Percentiles rank a stretch among this genome's conserved stretches.
Conservation (phyloP, 2,797 vertebrate genomes). For the Huso huso region DNA sequence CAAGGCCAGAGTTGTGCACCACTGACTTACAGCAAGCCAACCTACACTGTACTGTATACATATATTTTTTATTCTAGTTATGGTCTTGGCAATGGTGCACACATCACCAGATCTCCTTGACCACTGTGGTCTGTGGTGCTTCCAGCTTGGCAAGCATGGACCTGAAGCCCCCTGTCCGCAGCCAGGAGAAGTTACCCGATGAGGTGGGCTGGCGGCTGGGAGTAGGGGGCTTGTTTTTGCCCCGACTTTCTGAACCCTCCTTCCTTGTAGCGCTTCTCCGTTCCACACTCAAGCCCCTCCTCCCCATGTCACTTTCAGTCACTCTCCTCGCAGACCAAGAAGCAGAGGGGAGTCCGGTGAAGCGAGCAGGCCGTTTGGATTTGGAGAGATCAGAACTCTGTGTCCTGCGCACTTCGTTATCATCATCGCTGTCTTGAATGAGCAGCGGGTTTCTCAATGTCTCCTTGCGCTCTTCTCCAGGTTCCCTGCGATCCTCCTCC, state of each 20-base stretch:
- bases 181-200: neutral
- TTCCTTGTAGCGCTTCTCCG: neutral
- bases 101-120: neutral
- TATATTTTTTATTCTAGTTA: neutral
- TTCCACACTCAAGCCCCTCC: neutral
- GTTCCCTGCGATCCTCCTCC: too few relatives aligned
- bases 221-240: neutral
- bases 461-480: neutral
- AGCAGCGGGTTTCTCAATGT: neutral
- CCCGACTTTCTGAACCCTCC: neutral
- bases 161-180: neutral
- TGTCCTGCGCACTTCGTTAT: neutral
- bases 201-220: neutral
- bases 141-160: neutral
- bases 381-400: neutral
- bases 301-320: neutral
- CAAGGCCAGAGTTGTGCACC: constrained; percentile 22
- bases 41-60: constrained; percentile 22
- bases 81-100: too few relatives aligned
- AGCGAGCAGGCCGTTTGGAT: too few relatives aligned
- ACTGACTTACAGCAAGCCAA: constrained; percentile 42
- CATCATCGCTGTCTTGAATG: neutral
- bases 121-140: neutral
- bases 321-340: neutral
- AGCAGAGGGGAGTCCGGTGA: too few relatives aligned